Evolutionary conservation across 2,113 vertebrate species (phyloP), one percentile per base, ranked within the genome.

Genomic region (Sander lucioperca): DNA sequence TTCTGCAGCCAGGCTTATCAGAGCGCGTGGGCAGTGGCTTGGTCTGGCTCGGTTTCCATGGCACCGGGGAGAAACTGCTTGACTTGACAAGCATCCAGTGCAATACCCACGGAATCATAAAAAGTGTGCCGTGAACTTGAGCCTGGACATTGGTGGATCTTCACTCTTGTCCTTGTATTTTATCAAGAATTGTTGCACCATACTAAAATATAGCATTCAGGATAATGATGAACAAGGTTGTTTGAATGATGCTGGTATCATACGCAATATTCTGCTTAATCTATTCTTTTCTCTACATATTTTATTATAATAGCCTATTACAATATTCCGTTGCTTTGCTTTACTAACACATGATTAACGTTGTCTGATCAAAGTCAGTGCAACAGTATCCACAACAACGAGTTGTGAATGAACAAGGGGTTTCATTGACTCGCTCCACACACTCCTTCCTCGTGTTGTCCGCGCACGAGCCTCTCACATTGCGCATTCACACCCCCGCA

Each of bases 351-450:
- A 48, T 69, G 36, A 78, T 61, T 45, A 8, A 36, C 54, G 27
- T 14, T 12, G n/a, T n/a, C 23, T 27, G 33, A 77, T 80, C 69
- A 71, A 69, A 73, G 83, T 39, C 63, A 54, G 61, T 7, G 64
- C 54, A 47, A 69, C 66, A 58, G 43, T 13, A 45, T 9, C 50
- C 33, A 50, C 68, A 81, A 62, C 67, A 80, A 69, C 74, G 77
- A 93, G 64, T 91, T 88, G 71, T 92, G 88, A 94, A 94, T 93
- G 92, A 92, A 90, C 87, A 63, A 79, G 83, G 58, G 58, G 48
- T 43, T 85, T 89, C 90, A 89, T 88, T 91, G 87, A 92, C 86
- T 83, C 76, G 56, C 75, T 78, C 72, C 77, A 64, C 84, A 76
- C 80, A 85, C 89, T 78, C 87, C 72, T 77, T 56, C 79, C 85